Evolutionary conservation across 2,113 vertebrate genomes (phyloP).

Genomic region (Hippocampus mohnikei): DNA sequence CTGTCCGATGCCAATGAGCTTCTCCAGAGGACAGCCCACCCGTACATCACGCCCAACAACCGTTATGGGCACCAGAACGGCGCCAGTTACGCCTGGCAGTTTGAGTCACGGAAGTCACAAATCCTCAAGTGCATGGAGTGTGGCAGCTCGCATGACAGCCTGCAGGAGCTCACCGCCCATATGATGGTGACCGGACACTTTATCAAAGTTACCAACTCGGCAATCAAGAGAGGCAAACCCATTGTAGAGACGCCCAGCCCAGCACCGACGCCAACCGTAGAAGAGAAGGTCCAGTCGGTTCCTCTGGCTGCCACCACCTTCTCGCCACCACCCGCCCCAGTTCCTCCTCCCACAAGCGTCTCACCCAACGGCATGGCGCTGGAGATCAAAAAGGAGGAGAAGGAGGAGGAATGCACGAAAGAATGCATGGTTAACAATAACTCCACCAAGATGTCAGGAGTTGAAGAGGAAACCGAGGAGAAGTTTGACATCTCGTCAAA

Average conservation of each 20-base stretch:
- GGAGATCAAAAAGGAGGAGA: slow-evolving; percentile 96
- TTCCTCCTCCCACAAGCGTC: slow-evolving; percentile 80
- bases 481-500: slow-evolving; percentile 95
- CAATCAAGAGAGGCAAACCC: slow-evolving; percentile 97
- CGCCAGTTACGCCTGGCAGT: slow-evolving; percentile 98
- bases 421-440: slow-evolving; percentile 70
- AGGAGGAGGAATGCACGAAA: slow-evolving; percentile 79
- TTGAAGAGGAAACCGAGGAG: slow-evolving; percentile 82
- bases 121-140: slow-evolving; percentile 99
- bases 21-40: slow-evolving; percentile 87
- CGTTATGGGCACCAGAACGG: slow-evolving; percentile 97
- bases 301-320: slow-evolving; percentile 94
- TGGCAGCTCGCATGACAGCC: slow-evolving; percentile 92
- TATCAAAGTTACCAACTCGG: slow-evolving; percentile 97
- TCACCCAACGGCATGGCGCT: slow-evolving; percentile 78
- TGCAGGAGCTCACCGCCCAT: slow-evolving; percentile 96
- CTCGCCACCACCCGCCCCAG: slow-evolving; percentile 85
- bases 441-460: slow-evolving; percentile 81
- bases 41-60: slow-evolving; percentile 95
- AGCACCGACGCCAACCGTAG: slow-evolving; percentile 66
- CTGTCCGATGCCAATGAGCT: slow-evolving; percentile 78
- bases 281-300: slow-evolving; percentile 95
- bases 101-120: slow-evolving; percentile 96
- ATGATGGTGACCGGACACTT: slow-evolving; percentile 99
- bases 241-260: slow-evolving; percentile 84